These are phyloP conservation scores for Patella vulgata DNA, from an alignment of 1,140 invertebrate genomes.

Conservation along the genomic window DNA sequence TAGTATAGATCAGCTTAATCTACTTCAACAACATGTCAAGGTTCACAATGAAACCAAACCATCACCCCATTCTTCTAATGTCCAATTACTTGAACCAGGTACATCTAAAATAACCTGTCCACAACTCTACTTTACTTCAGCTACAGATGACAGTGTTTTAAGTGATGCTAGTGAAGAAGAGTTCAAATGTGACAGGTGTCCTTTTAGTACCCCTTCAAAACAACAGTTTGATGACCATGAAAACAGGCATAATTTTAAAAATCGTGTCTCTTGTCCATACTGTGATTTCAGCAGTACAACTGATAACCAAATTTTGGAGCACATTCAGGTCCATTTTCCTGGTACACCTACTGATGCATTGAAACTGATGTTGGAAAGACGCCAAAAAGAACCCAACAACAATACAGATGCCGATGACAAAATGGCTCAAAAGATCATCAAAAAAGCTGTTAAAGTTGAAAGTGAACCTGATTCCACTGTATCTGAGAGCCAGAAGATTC, in stretches of 20 bases:
- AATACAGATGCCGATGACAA: conserved; percentile 19
- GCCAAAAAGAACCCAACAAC: conserved; percentile 17
- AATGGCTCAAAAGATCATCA: conserved; percentile 2
- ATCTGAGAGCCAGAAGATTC: conserved; percentile 19
- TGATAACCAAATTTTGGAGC: conserved; percentile 41
- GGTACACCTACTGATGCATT: conserved; percentile 43
- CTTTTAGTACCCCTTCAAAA: conserved; percentile 47
- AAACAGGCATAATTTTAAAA: conserved; percentile 37
- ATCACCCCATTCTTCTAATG: conserved; percentile 2
- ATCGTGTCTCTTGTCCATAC: conserved; percentile 50
- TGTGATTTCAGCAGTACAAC: conserved; percentile 50
- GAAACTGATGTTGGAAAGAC: conserved; percentile 20
- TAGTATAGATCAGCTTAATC: conserved; percentile 29
- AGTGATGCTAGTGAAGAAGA: conserved; percentile 41
- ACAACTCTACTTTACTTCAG: conserved; percentile 37
- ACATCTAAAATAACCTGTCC: conserved; percentile 35
- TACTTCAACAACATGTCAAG: conserved; percentile 28
- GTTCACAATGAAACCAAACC: conserved; percentile 23
- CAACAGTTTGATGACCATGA: conserved; percentile 43
- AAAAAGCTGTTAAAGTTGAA: conserved; percentile 1
- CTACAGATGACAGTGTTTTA: conserved; percentile 28
- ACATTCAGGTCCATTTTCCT: conserved; percentile 56
- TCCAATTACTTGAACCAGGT: conserved; percentile 17
- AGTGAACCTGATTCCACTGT: conserved; percentile 41
- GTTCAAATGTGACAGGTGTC: conserved; percentile 54